Percentiles rank a stretch among this genome's conserved stretches.
Evolutionary conservation across 2,113 vertebrate species (phyloP).

Genomic region (Neolamprologus brichardi): DNA sequence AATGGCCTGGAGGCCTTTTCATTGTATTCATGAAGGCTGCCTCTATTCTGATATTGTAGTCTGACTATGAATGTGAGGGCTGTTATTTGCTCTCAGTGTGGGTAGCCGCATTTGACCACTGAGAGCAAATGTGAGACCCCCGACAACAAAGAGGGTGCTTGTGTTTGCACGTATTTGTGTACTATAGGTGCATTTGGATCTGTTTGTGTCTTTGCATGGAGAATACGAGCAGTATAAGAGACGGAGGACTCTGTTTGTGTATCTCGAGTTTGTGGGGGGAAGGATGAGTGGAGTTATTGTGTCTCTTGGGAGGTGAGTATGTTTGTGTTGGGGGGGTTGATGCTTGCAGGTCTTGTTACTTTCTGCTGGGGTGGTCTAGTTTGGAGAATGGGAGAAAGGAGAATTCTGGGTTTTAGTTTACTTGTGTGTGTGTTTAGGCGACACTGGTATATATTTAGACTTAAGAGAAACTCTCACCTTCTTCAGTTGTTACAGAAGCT

Average conservation of each 20-base stretch:
- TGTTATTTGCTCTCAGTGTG: background rate
- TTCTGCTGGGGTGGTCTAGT: constrained; percentile 59
- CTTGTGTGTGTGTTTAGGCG: background rate
- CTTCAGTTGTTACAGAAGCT: background rate
- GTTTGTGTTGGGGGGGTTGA: constrained; percentile 9
- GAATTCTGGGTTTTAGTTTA: background rate
- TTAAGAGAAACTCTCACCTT: background rate
- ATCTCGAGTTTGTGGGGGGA: background rate
- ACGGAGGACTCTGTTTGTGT: background rate
- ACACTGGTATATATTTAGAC: background rate
- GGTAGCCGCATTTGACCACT: background rate
- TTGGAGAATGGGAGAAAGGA: constrained; percentile 2
- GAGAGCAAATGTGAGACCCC: background rate
- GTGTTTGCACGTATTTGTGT: background rate
- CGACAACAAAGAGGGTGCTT: background rate
- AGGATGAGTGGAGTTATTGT: constrained; percentile 19
- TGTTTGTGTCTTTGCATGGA: background rate
- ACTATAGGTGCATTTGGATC: background rate
- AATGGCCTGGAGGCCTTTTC: background rate
- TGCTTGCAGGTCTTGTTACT: constrained; percentile 52
- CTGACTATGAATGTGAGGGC: background rate
- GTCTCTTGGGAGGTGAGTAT: constrained; percentile 36
- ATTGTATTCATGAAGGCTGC: background rate
- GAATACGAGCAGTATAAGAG: background rate
- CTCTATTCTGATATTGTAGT: background rate